Evolutionary conservation across 2,797 vertebrate species (phyloP).

Genomic region (Cercopithecus neglectus): DNA sequence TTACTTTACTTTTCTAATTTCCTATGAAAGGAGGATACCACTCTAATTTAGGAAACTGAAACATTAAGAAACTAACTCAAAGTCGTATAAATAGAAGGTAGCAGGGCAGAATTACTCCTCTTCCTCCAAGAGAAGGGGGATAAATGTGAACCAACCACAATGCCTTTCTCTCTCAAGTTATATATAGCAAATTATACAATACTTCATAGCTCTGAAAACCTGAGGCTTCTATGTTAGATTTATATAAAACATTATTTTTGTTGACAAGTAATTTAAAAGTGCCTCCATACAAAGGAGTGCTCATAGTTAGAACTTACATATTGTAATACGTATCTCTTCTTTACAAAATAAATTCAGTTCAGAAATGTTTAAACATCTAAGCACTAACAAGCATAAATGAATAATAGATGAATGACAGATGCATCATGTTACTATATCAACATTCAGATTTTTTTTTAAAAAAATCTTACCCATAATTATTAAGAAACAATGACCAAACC

Average conservation of each 20-base stretch:
- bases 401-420: not conserved
- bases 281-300: not conserved
- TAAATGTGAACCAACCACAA: not conserved
- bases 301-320: conserved; percentile 15
- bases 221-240: not conserved
- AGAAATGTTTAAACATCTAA: not conserved
- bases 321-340: not conserved
- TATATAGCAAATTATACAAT: not conserved
- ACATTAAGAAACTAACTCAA: not conserved
- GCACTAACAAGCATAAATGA: not conserved
- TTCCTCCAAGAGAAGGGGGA: not conserved
- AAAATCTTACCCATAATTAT: not conserved
- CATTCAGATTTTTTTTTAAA: not conserved
- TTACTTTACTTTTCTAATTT: not conserved
- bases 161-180: not conserved
- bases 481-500: conserved; percentile 12
- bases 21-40: not conserved
- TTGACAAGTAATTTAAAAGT: conserved; percentile 6
- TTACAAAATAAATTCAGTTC: not conserved
- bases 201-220: not conserved
- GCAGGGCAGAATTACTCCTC: not conserved
- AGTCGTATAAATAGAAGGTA: not conserved
- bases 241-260: conserved; percentile 25
- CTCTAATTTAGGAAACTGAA: not conserved
- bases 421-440: not conserved